These are phyloP conservation scores for Cinclus mexicanus DNA, from an alignment of 2,113 vertebrate genomes.

Conservation along the genomic window DNA sequence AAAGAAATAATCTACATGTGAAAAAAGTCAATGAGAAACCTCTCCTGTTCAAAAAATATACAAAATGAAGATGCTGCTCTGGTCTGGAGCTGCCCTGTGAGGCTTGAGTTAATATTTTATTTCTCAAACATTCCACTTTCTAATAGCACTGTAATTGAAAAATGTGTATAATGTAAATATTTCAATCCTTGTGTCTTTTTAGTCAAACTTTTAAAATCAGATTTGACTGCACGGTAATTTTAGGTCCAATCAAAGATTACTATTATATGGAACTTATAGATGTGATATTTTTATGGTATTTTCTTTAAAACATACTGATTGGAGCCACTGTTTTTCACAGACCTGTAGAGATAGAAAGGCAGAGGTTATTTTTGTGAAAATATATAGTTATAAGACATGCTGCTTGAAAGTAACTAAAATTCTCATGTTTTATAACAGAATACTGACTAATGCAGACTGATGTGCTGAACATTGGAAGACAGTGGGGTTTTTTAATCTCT, in stretches of 20 bases:
- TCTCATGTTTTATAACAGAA: slow-evolving; percentile 61
- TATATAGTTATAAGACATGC: slow-evolving; percentile 53
- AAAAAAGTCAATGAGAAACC: slow-evolving; percentile 10
- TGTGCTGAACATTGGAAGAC: slow-evolving; percentile 21
- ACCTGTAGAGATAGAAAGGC: slow-evolving; percentile 60
- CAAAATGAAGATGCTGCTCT: slow-evolving; percentile 43
- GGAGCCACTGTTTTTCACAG: slow-evolving; percentile 37
- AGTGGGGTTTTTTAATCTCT: slow-evolving; percentile 1
- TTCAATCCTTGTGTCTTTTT: slow-evolving; percentile 45
- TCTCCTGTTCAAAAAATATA: slow-evolving; percentile 7
- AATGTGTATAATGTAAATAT: slow-evolving; percentile 76
- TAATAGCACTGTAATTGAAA: slow-evolving; percentile 63
- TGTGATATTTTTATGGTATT: slow-evolving; percentile 64
- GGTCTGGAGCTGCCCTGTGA: slow-evolving; percentile 36
- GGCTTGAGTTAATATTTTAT: slow-evolving; percentile 55
- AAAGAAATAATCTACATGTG: slow-evolving; percentile 41
- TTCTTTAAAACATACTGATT: slow-evolving; percentile 52
- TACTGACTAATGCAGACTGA: not conserved
- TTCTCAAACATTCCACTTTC: slow-evolving; percentile 64
- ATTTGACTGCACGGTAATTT: slow-evolving; percentile 53
- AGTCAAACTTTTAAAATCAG: slow-evolving; percentile 59
- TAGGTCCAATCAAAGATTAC: slow-evolving; percentile 52
- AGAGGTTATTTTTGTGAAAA: slow-evolving; percentile 70
- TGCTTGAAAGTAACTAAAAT: slow-evolving; percentile 46
- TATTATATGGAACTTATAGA: slow-evolving; percentile 66